Evolutionary conservation across 2,888 invertebrate genomes (phyloP), one percentile per base, ranked within the genome.

Genomic region (Ichneumoninae sp.): DNA sequence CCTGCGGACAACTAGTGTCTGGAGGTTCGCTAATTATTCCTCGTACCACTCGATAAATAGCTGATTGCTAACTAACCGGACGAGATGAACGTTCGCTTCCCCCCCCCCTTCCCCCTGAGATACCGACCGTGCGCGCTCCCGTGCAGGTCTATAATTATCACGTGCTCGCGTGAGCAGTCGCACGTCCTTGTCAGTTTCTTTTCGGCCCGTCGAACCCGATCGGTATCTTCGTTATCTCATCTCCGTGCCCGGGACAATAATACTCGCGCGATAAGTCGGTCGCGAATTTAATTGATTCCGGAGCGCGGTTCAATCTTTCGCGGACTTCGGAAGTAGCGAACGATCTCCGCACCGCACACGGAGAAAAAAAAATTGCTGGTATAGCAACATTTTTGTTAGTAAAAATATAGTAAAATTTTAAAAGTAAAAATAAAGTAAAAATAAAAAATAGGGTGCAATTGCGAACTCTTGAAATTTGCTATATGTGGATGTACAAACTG

Each of bases 11-110:
- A 47, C 10, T 33, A 40, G 5, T 44, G 22, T 62, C 33, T 60
- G 44, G 33, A 69, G 74, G 36, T 50, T 30, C 30, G 26, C 40
- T 66, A 81, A 81, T 81, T 81, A 76, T 81, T 66, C 71, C 66
- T 71, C 66, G n/a, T 30, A 71, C 26, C 66, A 36, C 22, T 77
- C 60, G 68, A 72, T 50, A 82, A 77, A 77, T 72, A 66, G 47
- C 50, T 66, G 50, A 82, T 82, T 72, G 72, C 68, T 47, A 72
- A 77, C 57, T 76, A 77, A 82, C 77, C 77, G 72, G 72, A 47
- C 4, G 44, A 57, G 76, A 65, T 33, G 66, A 33, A 36, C 33
- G 22, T 65, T 69, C 57, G 47, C 36, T 47, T 16, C 47, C 19
- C 19, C 33, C 47, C 33, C 36, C 60, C 16, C 36, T 33, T 47